Evolutionary conservation across 2,888 invertebrate genomes (phyloP).

Genomic region (Leistus spinibarbis): DNA sequence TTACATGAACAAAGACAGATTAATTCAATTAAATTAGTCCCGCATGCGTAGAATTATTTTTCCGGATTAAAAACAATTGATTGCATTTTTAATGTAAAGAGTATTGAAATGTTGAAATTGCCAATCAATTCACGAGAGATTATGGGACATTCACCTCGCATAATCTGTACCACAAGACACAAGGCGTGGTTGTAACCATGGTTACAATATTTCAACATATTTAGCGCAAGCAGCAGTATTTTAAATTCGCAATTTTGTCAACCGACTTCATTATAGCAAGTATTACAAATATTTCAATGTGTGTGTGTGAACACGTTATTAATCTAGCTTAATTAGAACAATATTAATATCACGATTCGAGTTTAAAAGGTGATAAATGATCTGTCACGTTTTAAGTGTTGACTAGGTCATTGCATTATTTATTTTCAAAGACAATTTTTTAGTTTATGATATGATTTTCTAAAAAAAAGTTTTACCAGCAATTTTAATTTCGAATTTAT

Average conservation of each 20-base stretch:
- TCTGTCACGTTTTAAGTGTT: too few species aligned
- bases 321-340: background rate
- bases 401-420: too few species aligned
- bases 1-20: background rate
- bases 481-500: too few species aligned
- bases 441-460: too few species aligned
- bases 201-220: background rate
- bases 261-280: background rate
- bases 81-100: background rate
- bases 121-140: background rate
- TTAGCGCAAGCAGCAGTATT: background rate
- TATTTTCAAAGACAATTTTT: too few species aligned
- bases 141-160: background rate
- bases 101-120: background rate
- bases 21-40: background rate
- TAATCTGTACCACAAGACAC: background rate
- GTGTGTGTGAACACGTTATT: background rate
- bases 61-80: background rate
- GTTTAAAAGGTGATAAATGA: too few species aligned
- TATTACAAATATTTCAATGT: background rate
- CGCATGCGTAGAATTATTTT: background rate
- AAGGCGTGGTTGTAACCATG: background rate
- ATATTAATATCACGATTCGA: background rate
- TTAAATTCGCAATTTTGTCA: background rate
- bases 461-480: too few species aligned